phyloP scores from a whole-genome alignment of 2,113 vertebrate genomes.

The Neoarius graeffei region DNA sequence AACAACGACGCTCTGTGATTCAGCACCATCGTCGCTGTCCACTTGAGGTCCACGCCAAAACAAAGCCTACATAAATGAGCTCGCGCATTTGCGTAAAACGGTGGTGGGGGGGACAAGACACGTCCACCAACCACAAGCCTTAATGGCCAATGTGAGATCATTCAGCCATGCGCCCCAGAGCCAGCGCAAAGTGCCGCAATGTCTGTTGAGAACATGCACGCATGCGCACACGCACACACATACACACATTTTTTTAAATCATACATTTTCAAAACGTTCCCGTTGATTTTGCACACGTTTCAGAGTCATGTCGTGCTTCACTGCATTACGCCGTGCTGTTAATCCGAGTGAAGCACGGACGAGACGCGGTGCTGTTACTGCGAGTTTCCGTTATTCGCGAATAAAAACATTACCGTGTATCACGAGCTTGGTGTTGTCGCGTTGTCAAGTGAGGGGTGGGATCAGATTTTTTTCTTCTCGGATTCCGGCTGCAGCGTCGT shows the following conservation, averaged over 20 bases:
- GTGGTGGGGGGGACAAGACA: background rate
- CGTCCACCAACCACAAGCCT: constrained; percentile 58
- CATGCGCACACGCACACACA: background rate
- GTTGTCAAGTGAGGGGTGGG: constrained; percentile 74
- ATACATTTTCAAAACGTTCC: constrained; percentile 8
- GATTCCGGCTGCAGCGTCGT: constrained; percentile 12
- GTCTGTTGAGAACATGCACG: constrained; percentile 62
- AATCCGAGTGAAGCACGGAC: background rate
- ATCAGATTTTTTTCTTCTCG: constrained; percentile 55
- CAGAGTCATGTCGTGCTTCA: background rate
- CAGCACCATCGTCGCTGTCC: constrained; percentile 65
- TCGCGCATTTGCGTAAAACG: constrained; percentile 17
- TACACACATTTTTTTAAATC: background rate
- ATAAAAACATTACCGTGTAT: constrained; percentile 71
- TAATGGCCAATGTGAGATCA: constrained; percentile 61
- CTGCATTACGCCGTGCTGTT: background rate
- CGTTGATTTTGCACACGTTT: background rate
- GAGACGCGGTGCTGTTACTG: background rate
- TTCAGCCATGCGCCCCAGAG: constrained; percentile 59
- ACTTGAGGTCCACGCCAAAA: constrained; percentile 40
- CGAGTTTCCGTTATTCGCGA: constrained; percentile 40
- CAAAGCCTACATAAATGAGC: constrained; percentile 42
- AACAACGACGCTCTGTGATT: constrained; percentile 55
- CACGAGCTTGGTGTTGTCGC: constrained; percentile 69
- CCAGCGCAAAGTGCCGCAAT: constrained; percentile 76